Base-by-base conservation (phyloP, 2,113 vertebrate genomes). In the Procavia capensis region DNA sequence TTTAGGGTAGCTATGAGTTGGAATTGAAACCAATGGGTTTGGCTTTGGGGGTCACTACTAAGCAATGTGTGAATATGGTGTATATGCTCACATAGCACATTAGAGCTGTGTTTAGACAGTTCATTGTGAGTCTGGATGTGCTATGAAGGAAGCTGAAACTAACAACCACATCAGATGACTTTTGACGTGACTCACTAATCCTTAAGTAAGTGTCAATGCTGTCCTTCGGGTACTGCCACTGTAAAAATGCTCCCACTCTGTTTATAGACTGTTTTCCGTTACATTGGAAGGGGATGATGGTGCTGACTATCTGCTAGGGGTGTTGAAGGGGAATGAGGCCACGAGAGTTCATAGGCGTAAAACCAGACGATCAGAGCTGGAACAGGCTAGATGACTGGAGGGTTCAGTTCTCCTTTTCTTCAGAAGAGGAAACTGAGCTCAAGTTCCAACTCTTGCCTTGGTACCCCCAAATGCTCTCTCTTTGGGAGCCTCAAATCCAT, bases 91-190 rank as follows among this genome's bases (percentile, higher is more conserved):
- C 31, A 6, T 13, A 14, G 64, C 43, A 29, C 80, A 43, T 59
- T 50, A 88, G 76, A 88, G 85, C 6, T 45, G 7, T 50, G 20
- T 88, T 50, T 70, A 54, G 74, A 74, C 24, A 19, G 31, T 66
- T 93, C 75, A 22, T 22, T 6, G 9, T 79, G 20, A 25, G 68
- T 87, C 82, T 68, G 57, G 54, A 84, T 36, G 57, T 47, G 9
- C 10, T 82, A 34, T 79, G 50, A 79, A 86, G 45, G 8, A 92
- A 93, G 34, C 36, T 39, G 86, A 83, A 93, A 84, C 66, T 59
- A 64, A 85, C 36, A 57, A 92, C 50, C 70, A 34, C 11, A 75
- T 59, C 47, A 39, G 45, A 39, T 9, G 57, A 59, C 34, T 57
- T 94, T 90, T 85, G n/a, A 29, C 41, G 8, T 63, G 64, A 63